phyloP scores from a whole-genome alignment of 1,140 invertebrate species.

The Geopemphigus sp. region DNA sequence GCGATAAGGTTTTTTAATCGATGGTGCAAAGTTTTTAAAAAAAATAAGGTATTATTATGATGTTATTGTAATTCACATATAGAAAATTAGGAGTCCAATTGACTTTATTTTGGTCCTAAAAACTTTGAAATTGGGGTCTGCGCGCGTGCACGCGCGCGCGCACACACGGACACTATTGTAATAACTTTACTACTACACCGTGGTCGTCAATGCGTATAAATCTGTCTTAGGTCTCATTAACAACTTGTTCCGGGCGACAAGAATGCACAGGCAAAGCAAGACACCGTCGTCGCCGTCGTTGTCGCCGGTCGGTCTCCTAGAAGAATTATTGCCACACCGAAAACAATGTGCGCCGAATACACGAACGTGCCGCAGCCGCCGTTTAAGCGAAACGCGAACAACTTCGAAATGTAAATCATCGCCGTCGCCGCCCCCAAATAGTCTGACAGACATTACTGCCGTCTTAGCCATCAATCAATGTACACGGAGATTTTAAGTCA shows the following conservation, averaged over 20 bases:
- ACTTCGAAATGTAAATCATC: slow-evolving; percentile 35
- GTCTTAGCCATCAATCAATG: slow-evolving; percentile 15
- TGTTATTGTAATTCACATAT: too few species aligned
- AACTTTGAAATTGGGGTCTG: too few species aligned
- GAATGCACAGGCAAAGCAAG: background rate
- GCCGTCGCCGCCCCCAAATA: background rate
- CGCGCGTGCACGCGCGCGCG: background rate
- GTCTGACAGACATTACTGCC: background rate
- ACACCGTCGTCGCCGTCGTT: background rate
- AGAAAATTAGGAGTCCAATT: too few species aligned
- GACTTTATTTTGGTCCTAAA: too few species aligned
- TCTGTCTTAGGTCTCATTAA: slow-evolving; percentile 43
- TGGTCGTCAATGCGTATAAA: background rate
- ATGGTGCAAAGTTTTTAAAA: too few species aligned
- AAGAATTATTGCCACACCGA: slow-evolving; percentile 16
- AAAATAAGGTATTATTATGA: too few species aligned
- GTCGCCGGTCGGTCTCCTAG: background rate
- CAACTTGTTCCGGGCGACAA: background rate
- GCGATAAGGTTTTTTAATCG: too few species aligned
- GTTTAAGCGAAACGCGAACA: slow-evolving; percentile 12
- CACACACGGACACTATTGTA: background rate
- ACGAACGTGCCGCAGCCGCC: background rate
- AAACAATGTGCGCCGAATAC: slow-evolving; percentile 10
- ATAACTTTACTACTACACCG: background rate
- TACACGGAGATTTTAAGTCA: background rate